Conservation (phyloP, 1,140 invertebrate species). For the Venturia canescens region DNA sequence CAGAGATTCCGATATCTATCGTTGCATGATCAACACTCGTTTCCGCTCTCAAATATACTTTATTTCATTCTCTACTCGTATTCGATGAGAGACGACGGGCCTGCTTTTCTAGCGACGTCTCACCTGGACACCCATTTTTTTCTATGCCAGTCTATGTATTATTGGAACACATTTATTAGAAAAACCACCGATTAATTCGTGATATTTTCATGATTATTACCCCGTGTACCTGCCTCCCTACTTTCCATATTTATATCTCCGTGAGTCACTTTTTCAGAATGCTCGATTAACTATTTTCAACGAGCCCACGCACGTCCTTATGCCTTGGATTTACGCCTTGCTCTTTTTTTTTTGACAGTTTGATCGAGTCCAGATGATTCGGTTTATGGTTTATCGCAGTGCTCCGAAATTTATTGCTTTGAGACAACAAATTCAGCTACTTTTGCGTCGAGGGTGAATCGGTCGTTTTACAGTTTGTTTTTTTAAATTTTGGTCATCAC, state of each 20-base stretch:
- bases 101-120: neutral
- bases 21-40: conserved; percentile 38
- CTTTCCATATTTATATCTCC: neutral
- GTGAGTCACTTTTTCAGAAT: neutral
- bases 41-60: conserved; percentile 33
- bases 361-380: too few species aligned
- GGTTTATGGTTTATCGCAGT: too few species aligned
- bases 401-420: too few species aligned
- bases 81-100: neutral
- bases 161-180: neutral
- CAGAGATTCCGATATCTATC: conserved; percentile 25
- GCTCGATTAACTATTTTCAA: neutral
- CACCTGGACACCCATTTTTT: neutral
- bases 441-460: too few species aligned
- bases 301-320: neutral
- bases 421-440: too few species aligned
- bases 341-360: too few species aligned
- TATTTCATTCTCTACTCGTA: neutral
- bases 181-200: neutral
- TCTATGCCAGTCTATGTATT: neutral
- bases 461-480: neutral
- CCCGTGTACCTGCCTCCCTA: neutral
- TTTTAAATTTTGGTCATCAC: neutral
- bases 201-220: neutral
- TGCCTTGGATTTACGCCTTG: neutral